Evolutionary conservation across 2,113 vertebrate species (phyloP), one percentile per base, ranked within the genome.

Genomic region (Octodon degus): DNA sequence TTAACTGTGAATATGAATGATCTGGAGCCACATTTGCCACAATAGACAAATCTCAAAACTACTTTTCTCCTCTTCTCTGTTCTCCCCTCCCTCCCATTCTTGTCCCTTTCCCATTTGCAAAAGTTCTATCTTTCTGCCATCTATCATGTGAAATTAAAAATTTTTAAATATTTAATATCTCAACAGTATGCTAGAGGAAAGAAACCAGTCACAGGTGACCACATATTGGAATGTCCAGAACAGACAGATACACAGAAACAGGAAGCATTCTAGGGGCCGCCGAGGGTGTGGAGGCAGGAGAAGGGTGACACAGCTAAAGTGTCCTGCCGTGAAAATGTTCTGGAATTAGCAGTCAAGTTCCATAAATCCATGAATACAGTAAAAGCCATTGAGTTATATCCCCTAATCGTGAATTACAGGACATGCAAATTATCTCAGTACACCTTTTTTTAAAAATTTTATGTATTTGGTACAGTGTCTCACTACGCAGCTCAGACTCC

Each of bases 251-350:
- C 22, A 76, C 2, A 47, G 19, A 72, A 72, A 72, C 53, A 40
- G 37, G 10, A 34, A 82, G 81, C 8, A 13, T 43, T 32, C 7
- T 6, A 50, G 11, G 0, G 30, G 24, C 1, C 27, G 6, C 43
- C 24, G 2, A 9, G 40, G 25, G 4, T 0, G 0, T 30, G 43
- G 62, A 5, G 5, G 47, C 3, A 77, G 62, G 47, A 12, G 16
- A 2, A 2, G 12, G 53, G 55, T 5, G 3, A 25, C 20, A 43
- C 82, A 50, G 58, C 27, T 19, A 25, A 32, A 12, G 5, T n/a
- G 40, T 40, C 43, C 60, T 67, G 32, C 7, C 63, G 68, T 20
- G 14, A 60, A 30, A 67, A 87, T 50, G 37, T 76, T 74, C 47
- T 50, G 50, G 19, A 72, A 72, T 63, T 1, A 32, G 24, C 10